phyloP scores from a whole-genome alignment of 2,888 invertebrate species.

The Lepidocyrtinus sp. region DNA sequence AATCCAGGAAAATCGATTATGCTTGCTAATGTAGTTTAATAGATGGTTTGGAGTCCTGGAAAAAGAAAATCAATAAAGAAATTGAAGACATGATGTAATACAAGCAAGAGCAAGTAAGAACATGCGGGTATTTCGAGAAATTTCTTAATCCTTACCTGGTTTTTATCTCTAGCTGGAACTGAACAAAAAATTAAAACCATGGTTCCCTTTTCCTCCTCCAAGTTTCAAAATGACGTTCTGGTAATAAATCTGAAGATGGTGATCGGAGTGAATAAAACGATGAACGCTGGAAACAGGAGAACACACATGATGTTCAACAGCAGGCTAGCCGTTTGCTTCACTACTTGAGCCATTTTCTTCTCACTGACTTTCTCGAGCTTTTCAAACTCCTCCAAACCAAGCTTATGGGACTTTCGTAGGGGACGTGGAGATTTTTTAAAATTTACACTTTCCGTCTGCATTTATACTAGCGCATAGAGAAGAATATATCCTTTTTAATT shows the following conservation, averaged over 20 bases:
- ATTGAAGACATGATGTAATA: too few relatives aligned
- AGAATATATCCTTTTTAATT: not conserved
- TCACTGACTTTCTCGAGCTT: not conserved
- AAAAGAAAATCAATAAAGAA: too few relatives aligned
- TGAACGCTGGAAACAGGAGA: slow-evolving; percentile 58
- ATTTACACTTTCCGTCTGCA: not conserved
- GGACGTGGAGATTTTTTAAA: not conserved
- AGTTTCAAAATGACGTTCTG: slow-evolving; percentile 43
- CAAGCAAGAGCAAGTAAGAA: too few relatives aligned
- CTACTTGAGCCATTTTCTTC: slow-evolving; percentile 48
- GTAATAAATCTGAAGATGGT: slow-evolving; percentile 54
- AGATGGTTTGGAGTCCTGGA: too few relatives aligned
- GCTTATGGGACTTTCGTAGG: not conserved
- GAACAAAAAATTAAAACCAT: too few relatives aligned
- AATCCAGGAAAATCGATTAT: too few relatives aligned
- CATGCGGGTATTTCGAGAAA: too few relatives aligned
- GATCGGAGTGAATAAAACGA: slow-evolving; percentile 56
- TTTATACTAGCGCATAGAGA: not conserved
- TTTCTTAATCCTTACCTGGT: too few relatives aligned
- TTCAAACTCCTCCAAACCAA: not conserved
- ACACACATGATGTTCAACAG: slow-evolving; percentile 53
- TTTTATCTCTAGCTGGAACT: too few relatives aligned
- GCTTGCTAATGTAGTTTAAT: too few relatives aligned
- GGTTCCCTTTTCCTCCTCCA: not conserved
- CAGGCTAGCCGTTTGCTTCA: slow-evolving; percentile 57